phyloP scores from a whole-genome alignment of 2,888 invertebrate genomes.

The Drosophila stalkeri region DNA sequence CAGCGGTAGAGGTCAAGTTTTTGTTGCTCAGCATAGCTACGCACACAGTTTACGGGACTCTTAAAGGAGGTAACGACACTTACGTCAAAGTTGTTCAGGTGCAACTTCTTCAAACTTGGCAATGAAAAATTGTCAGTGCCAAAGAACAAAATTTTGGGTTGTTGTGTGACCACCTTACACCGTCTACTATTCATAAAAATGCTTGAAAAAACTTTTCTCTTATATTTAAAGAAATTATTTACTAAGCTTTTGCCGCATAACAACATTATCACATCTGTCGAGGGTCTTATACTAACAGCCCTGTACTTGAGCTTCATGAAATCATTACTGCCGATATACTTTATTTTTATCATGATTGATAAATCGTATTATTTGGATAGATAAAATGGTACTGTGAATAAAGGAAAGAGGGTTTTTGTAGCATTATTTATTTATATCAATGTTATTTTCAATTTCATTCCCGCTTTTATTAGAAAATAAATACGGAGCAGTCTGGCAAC shows the following conservation, averaged over 20 bases:
- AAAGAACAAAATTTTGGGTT: slow-evolving; percentile 90
- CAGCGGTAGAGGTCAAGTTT: slow-evolving; percentile 89
- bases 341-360: background rate
- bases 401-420: background rate
- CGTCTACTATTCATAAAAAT: slow-evolving; percentile 9
- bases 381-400: background rate
- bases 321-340: background rate
- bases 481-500: slow-evolving; percentile 2
- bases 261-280: slow-evolving; percentile 52
- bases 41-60: slow-evolving; percentile 88
- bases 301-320: slow-evolving; percentile 2
- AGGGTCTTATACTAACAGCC: slow-evolving; percentile 35
- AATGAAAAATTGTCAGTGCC: slow-evolving; percentile 94
- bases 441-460: background rate
- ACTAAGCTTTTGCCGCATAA: slow-evolving; percentile 45
- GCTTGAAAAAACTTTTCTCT: slow-evolving; percentile 70
- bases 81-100: slow-evolving; percentile 86
- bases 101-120: slow-evolving; percentile 87
- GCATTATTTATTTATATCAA: background rate
- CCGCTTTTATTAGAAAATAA: background rate
- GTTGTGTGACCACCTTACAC: slow-evolving; percentile 15
- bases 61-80: slow-evolving; percentile 91
- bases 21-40: slow-evolving; percentile 88
- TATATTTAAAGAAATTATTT: slow-evolving; percentile 77
- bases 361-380: background rate